Conservation (phyloP, 1,140 invertebrate species). For the Ruditapes philippinarum region DNA sequence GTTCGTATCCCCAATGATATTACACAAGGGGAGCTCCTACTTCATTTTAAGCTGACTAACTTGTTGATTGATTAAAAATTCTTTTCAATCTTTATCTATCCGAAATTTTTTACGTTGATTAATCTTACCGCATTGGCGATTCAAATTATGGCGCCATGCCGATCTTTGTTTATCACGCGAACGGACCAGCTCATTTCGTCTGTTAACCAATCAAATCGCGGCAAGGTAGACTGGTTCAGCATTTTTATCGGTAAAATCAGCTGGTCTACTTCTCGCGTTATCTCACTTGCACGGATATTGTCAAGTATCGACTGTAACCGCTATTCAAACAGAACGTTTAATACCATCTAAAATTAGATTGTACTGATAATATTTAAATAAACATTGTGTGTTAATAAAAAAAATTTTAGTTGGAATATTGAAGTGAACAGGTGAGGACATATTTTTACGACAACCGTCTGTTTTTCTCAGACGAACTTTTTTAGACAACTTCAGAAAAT, state of each 20-base stretch:
- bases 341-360: slow-evolving; percentile 46
- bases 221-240: not conserved
- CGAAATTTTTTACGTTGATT: not conserved
- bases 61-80: not conserved
- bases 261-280: slow-evolving; percentile 40
- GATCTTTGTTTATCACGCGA: slow-evolving; percentile 14
- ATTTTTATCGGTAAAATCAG: slow-evolving; percentile 15
- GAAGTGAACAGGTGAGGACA: not conserved
- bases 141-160: slow-evolving; percentile 43
- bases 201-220: slow-evolving; percentile 22
- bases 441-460: slow-evolving; percentile 5
- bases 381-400: not conserved
- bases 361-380: slow-evolving; percentile 10
- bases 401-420: not conserved
- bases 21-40: not conserved
- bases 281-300: slow-evolving; percentile 39
- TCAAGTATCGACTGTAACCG: not conserved
- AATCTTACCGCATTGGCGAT: not conserved
- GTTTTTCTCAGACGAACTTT: slow-evolving; percentile 22
- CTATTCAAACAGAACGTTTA: slow-evolving; percentile 32
- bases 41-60: not conserved
- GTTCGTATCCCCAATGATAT: too few species aligned
- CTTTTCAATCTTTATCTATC: not conserved
- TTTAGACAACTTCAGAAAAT: slow-evolving; percentile 23
- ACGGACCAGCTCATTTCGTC: not conserved